Conservation (phyloP, 1,140 invertebrate species). For the Lordiphosa collinella region DNA sequence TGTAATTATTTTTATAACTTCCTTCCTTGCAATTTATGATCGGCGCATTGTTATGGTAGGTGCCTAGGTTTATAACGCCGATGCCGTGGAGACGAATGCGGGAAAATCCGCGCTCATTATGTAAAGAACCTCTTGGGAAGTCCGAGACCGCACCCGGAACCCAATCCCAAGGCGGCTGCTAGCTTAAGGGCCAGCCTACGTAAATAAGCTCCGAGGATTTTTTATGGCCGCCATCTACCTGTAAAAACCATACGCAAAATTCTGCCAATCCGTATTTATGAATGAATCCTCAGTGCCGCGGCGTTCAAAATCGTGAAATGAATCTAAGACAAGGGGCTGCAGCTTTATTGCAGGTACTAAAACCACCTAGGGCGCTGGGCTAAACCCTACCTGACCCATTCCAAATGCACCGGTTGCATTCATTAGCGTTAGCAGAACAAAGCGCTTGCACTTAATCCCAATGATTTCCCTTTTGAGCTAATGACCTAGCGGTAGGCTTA, state of each 20-base stretch:
- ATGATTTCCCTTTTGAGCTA: conserved; percentile 70
- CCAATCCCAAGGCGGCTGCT: conserved; percentile 48
- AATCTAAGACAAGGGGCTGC: conserved; percentile 25
- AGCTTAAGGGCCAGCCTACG: conserved; percentile 62
- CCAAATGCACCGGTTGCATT: conserved; percentile 44
- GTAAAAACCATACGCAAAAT: conserved; percentile 3
- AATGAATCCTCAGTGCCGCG: conserved; percentile 46
- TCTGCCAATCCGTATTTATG: conserved; percentile 52
- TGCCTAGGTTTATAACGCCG: conserved; percentile 50
- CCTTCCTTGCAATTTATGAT: conserved; percentile 43
- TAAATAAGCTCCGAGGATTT: conserved; percentile 67
- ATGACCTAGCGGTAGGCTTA: conserved; percentile 59
- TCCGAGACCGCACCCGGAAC: conserved; percentile 25
- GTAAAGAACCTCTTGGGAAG: conserved; percentile 54
- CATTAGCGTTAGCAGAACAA: conserved; percentile 64
- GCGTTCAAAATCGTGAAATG: conserved; percentile 48
- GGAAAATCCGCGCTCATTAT: conserved; percentile 62
- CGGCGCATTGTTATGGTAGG: conserved; percentile 57
- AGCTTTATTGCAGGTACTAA: conserved; percentile 57
- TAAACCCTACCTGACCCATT: conserved; percentile 34
- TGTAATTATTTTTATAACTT: conserved; percentile 67
- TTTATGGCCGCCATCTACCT: conserved; percentile 34
- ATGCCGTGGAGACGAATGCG: conserved; percentile 28
- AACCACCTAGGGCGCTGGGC: conserved; percentile 39
- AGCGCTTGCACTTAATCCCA: conserved; percentile 59